Evolutionary conservation across 2,113 vertebrate species (phyloP).

Genomic region (Pituophis catenifer): DNA sequence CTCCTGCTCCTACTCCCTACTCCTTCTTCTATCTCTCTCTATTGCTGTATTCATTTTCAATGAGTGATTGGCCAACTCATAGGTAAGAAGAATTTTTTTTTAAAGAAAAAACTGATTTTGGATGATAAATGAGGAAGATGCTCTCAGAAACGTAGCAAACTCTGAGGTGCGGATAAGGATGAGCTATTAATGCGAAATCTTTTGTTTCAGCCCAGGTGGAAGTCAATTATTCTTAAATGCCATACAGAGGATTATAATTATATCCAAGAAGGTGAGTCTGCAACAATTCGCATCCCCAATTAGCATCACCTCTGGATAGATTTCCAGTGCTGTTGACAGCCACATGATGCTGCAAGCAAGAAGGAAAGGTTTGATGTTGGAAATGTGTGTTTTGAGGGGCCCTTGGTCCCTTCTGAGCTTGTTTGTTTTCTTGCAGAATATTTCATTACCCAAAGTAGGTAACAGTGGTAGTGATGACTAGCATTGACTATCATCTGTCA

Average conservation of each 20-base stretch:
- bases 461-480: not conserved
- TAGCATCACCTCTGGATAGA: not conserved
- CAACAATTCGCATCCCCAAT: not conserved
- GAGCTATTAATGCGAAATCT: not conserved
- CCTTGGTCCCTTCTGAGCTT: not conserved
- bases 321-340: not conserved
- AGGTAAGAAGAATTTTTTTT: no score
- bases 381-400: not conserved
- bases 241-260: not conserved
- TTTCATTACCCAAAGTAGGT: not conserved
- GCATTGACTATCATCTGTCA: no score
- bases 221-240: not conserved
- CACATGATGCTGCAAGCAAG: not conserved
- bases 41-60: no score
- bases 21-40: no score
- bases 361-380: not conserved
- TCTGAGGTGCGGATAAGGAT: not conserved
- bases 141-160: not conserved
- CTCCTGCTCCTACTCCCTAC: no score
- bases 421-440: not conserved
- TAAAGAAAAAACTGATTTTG: no score
- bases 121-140: not conserved
- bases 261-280: not conserved
- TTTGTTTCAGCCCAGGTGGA: not conserved
- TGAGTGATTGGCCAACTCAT: no score